Base-by-base conservation (phyloP, 2,888 invertebrate species). In the Synanthedon tipuliformis region DNA sequence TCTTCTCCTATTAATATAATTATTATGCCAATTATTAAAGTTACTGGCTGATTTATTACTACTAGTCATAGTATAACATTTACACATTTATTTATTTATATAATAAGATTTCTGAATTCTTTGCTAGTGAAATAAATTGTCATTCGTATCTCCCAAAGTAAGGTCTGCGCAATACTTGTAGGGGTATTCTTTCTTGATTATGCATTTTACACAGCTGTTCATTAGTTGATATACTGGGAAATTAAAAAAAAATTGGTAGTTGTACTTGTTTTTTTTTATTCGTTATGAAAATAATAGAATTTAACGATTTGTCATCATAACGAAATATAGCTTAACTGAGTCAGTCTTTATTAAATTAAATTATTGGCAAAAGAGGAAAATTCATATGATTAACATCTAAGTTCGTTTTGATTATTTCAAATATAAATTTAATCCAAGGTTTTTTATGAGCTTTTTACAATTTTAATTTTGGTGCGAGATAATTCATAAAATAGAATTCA, bases 1-100 rank as follows among this genome's bases (percentile, higher is more conserved):
- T 59, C 54, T 64, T 68, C 69, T 66, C 65, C 66, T 71, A 73
- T 12, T 16, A 49, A 12, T 49, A 66, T 73, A 62, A 76, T 69
- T 75, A 68, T 72, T 59, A 65, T 63, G 16, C 15, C 57, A 60
- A 65, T 67, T 59, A 56, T 56, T 57, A 58, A 55, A 61, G 53
- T 62, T 63, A 61, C 56, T 71, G 71, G 66, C 63, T 67, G 61
- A 55, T 51, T 50, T 10, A 45, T 65, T 59, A 59, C 57, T 61
- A 60, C 59, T 61, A 61, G 55, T 57, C 58, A 59, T 63, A 65
- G 64, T 56, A 49, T 60, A 66, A 61, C 57, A 59, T 59, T 62
- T 45, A 57, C 53, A 40, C 34, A 57, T 56, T 56, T 53, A 58
- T 55, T 58, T 56, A 58, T 57, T 55, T 50, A 50, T 50, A 54